Base-by-base conservation (phyloP, 2,888 invertebrate species). In the Tortrix viridana region DNA sequence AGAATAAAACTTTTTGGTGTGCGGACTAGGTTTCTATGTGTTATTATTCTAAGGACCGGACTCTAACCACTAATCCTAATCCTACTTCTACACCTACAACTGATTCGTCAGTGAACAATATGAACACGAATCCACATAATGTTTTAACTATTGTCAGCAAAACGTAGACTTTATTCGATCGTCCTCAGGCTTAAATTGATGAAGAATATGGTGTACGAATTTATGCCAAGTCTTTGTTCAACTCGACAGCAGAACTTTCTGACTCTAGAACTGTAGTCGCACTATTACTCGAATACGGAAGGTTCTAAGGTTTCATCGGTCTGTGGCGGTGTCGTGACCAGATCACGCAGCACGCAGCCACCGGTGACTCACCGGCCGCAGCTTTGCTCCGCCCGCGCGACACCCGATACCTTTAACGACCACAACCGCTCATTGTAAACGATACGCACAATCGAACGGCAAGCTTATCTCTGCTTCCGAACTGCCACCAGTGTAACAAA, bases 301-400 rank as follows among this genome's bases (percentile, higher is more conserved):
- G 46, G 7, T 18, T 81, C 76, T 82, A 72, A 52, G 67, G 65
- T 67, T 73, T 66, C 67, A 19, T 57, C 54, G 65, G 74, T 78
- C 78, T 81, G 69, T 75, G 72, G 68, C 41, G 60, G 46, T 60
- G 72, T 73, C 72, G 74, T 75, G 77, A 77, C 79, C 77, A 72
- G 77, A 81, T 80, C 80, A 77, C 75, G 73, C 71, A 72, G 72
- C 74, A 72, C 72, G 72, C 82, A 78, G 76, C 76, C 76, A 75
- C 79, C 72, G 74, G 75, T 83, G 85, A 84, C 73, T 83, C 84
- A 84, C 72, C 74, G 56, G 50, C 67, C 68, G 71, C 66, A 69
- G 46, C 69, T 69, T 69, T 6, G 68, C 65, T 68, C 68, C 70
- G 71, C 71, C 67, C 72, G 69, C 70, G 63, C 79, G 76, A 80